phyloP scores from a whole-genome alignment of 1,140 invertebrate species.

The Panulirus ornatus region DNA sequence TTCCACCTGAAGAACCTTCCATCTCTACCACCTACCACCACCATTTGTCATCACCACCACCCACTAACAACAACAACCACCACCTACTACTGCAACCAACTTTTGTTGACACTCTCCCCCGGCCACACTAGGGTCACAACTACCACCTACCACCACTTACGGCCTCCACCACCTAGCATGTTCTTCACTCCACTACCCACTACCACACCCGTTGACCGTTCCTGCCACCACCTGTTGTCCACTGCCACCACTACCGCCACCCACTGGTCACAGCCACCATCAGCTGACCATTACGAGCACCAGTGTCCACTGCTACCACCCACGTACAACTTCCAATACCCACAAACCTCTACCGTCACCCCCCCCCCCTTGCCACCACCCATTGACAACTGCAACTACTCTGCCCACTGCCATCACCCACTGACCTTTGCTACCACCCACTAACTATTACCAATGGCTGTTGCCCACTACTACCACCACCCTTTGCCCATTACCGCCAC shows the following conservation, averaged over 20 bases:
- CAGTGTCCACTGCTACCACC: background rate
- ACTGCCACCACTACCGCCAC: background rate
- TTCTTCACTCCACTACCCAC: background rate
- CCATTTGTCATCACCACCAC: background rate
- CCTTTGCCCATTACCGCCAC: no score
- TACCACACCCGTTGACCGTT: background rate
- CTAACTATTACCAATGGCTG: no score
- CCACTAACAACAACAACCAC: background rate
- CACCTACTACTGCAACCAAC: background rate
- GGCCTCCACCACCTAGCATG: background rate
- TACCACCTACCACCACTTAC: background rate
- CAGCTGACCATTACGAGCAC: background rate
- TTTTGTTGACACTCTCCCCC: background rate
- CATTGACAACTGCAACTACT: background rate
- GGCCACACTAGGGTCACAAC: background rate
- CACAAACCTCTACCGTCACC: background rate
- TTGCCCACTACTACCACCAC: no score
- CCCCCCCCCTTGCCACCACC: background rate
- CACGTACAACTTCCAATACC: background rate
- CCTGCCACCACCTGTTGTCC: background rate
- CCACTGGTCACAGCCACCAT: background rate
- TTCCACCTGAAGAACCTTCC: background rate
- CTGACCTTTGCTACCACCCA: no score
- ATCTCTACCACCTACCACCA: background rate
- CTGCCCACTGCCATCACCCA: background rate